Conservation (phyloP, 2,888 invertebrate genomes). For the Synanthedon tipuliformis region DNA sequence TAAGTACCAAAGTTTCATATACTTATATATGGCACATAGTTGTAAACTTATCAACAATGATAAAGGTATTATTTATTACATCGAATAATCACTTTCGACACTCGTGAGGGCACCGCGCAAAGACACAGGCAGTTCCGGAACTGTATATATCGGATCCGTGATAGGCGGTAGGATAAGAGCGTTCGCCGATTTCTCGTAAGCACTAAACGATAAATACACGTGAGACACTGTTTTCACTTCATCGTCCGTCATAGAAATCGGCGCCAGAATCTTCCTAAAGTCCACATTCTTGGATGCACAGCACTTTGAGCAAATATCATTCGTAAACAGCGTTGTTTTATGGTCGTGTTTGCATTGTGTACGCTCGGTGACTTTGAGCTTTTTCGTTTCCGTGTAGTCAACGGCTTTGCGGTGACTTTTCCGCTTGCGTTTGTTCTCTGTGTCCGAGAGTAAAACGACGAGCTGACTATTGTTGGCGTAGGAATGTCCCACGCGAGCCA, state of each 20-base stretch:
- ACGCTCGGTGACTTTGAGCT: conserved; percentile 46
- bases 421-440: conserved; percentile 20
- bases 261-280: conserved; percentile 41
- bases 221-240: conserved; percentile 48
- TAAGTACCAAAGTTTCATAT: too few species aligned
- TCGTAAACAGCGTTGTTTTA: conserved; percentile 20
- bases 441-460: conserved; percentile 34
- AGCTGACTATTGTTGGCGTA: conserved; percentile 23
- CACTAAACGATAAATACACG: conserved; percentile 40
- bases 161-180: conserved; percentile 47
- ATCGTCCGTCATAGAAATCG: conserved; percentile 46
- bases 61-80: conserved; percentile 18
- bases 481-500: conserved; percentile 30
- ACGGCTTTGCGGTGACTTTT: conserved; percentile 7
- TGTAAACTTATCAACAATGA: not conserved
- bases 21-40: not conserved
- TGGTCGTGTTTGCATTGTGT: conserved; percentile 33
- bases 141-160: conserved; percentile 47
- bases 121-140: conserved; percentile 45
- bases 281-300: conserved; percentile 41
- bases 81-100: conserved; percentile 30
- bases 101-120: conserved; percentile 39
- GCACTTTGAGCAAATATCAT: conserved; percentile 47
- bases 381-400: conserved; percentile 21
- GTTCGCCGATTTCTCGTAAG: conserved; percentile 44